phyloP scores from a whole-genome alignment of 2,888 invertebrate genomes.

The Drosophila borealis region DNA sequence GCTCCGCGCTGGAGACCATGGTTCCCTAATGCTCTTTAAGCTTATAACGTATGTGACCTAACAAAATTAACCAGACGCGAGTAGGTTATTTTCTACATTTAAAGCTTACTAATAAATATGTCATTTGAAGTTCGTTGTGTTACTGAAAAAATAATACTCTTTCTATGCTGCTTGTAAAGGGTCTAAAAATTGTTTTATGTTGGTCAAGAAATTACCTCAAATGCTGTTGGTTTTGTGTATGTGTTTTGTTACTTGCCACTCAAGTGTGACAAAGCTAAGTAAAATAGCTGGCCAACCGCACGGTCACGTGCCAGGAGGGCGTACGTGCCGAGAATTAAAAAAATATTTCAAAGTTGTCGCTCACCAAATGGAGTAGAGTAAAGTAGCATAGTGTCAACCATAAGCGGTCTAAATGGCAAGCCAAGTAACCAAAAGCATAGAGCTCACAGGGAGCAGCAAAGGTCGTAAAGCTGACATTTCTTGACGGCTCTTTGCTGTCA shows the following conservation, averaged over 20 bases:
- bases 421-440: conserved; percentile 14
- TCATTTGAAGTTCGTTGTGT: no score
- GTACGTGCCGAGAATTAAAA: conserved; percentile 41
- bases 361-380: conserved; percentile 19
- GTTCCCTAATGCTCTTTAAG: no score
- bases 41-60: no score
- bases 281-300: conserved; percentile 41
- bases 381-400: conserved; percentile 22
- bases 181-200: conserved; percentile 16
- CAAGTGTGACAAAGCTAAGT: conserved; percentile 22
- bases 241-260: conserved; percentile 40
- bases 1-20: no score
- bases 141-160: not conserved
- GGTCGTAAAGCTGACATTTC: conserved; percentile 38
- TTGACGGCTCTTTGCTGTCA: conserved; percentile 27
- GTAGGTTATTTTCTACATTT: no score
- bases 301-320: conserved; percentile 48
- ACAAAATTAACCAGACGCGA: no score
- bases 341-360: conserved; percentile 19
- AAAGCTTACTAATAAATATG: no score
- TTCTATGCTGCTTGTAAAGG: not conserved
- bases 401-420: conserved; percentile 31
- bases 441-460: not conserved
- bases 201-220: conserved; percentile 9
- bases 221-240: conserved; percentile 10